phyloP scores from a whole-genome alignment of 2,113 vertebrate genomes.

The Asarcornis scutulata region DNA sequence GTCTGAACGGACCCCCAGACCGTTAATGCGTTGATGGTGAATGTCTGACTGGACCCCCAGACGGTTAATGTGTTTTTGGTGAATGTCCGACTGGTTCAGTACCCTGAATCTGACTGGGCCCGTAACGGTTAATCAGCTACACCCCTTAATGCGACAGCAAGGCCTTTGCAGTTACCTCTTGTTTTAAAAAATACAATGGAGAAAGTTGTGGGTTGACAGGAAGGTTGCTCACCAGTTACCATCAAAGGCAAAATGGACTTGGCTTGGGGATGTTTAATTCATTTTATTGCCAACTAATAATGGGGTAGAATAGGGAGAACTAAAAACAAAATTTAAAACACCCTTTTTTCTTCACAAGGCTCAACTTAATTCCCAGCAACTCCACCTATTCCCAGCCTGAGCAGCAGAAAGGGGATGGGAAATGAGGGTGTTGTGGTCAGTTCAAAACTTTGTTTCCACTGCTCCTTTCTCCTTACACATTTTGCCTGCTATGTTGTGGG shows the following conservation, averaged over 20 bases:
- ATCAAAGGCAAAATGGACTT: background rate
- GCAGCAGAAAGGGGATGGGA: background rate
- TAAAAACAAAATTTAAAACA: background rate
- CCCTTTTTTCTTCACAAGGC: background rate
- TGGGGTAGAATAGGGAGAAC: background rate
- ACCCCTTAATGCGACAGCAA: background rate
- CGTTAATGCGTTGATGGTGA: too few species aligned
- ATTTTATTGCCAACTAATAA: background rate
- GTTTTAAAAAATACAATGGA: background rate
- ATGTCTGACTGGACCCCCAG: too few species aligned
- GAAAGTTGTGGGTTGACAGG: background rate
- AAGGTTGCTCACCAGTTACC: background rate
- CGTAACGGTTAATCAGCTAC: too few species aligned
- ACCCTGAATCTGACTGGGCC: too few species aligned
- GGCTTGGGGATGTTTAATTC: background rate
- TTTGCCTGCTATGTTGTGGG: background rate
- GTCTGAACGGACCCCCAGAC: too few species aligned
- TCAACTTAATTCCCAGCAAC: background rate
- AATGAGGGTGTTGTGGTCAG: background rate
- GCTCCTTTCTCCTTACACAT: background rate
- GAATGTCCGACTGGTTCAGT: too few species aligned
- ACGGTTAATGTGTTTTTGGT: too few species aligned
- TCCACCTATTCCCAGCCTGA: background rate
- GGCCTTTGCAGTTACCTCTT: background rate
- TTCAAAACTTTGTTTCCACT: background rate